These are phyloP conservation scores for Cerceris rybyensis DNA, from an alignment of 2,888 invertebrate species.

Conservation along the genomic window DNA sequence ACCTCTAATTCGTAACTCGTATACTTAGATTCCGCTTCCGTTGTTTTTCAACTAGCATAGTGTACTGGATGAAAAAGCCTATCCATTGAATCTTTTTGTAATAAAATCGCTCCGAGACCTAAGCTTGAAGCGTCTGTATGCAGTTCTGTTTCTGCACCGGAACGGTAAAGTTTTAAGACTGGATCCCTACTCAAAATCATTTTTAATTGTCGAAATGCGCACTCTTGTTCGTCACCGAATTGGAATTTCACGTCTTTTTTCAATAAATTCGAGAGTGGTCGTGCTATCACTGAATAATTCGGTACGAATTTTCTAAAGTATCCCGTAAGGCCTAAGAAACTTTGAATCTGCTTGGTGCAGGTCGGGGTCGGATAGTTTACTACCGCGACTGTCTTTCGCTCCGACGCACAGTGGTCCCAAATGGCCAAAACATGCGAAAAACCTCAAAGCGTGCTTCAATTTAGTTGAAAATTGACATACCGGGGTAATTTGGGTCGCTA, in stretches of 20 bases:
- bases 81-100: conserved; percentile 54
- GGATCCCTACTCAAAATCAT: no score
- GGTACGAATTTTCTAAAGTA: conserved; percentile 61
- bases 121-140: conserved; percentile 14
- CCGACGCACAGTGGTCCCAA: no score
- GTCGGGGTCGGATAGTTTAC: conserved; percentile 41
- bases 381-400: no score
- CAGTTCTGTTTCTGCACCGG: conserved; percentile 2
- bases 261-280: conserved; percentile 65
- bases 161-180: no score
- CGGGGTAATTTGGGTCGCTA: no score
- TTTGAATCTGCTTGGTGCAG: background rate
- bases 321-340: conserved; percentile 54
- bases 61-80: conserved; percentile 54
- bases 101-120: conserved; percentile 57
- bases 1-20: conserved; percentile 31
- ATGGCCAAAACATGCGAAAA: no score
- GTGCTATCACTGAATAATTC: conserved; percentile 58
- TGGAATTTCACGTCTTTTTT: conserved; percentile 24
- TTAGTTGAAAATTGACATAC: no score
- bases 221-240: background rate
- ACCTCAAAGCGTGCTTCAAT: no score
- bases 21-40: conserved; percentile 49
- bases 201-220: background rate
- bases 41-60: conserved; percentile 62